A percentile compares a stretch with the other conserved stretches of the same genome.
Evolutionary conservation across 2,888 invertebrate genomes (phyloP).

Genomic region (Seladonia tumulorum): DNA sequence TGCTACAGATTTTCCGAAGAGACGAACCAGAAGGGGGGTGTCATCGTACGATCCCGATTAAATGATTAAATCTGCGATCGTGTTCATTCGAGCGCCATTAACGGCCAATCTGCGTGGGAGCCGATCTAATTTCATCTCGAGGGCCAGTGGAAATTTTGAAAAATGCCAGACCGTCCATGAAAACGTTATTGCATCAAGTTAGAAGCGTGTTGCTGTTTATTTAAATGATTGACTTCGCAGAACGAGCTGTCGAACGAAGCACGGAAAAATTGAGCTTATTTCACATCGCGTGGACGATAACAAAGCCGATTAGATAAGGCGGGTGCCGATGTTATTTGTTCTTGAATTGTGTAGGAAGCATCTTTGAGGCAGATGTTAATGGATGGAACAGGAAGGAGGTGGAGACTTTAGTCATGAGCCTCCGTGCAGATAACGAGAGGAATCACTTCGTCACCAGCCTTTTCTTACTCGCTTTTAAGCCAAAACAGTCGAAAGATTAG

Average conservation of each 20-base stretch:
- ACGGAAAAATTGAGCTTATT: constrained; percentile 15
- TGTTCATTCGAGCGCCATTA: constrained; percentile 80
- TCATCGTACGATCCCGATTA: constrained; percentile 71
- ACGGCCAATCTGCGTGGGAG: constrained; percentile 81
- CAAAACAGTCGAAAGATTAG: neutral
- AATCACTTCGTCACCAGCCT: constrained; percentile 8
- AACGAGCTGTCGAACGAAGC: neutral
- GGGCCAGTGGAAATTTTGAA: neutral
- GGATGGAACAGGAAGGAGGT: constrained; percentile 64
- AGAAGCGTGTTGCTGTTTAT: neutral
- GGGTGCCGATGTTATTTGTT: constrained; percentile 43
- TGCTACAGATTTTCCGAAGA: constrained; percentile 67
- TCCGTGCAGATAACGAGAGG: constrained; percentile 44
- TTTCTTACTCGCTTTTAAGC: constrained; percentile 25
- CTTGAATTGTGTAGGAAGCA: constrained; percentile 46
- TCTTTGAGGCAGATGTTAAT: constrained; percentile 62
- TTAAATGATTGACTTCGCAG: neutral
- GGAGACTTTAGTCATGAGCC: constrained; percentile 53
- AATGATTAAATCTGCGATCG: constrained; percentile 70
- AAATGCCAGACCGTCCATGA: neutral
- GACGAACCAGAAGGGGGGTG: constrained; percentile 59
- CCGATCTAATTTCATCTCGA: constrained; percentile 30
- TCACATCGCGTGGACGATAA: constrained; percentile 36
- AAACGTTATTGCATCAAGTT: neutral
- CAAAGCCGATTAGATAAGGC: constrained; percentile 63